A percentile compares a stretch with the other conserved stretches of the same genome.
These are phyloP conservation scores for Eurois occulta DNA, from an alignment of 2,888 invertebrate genomes.

Conservation along the genomic window DNA sequence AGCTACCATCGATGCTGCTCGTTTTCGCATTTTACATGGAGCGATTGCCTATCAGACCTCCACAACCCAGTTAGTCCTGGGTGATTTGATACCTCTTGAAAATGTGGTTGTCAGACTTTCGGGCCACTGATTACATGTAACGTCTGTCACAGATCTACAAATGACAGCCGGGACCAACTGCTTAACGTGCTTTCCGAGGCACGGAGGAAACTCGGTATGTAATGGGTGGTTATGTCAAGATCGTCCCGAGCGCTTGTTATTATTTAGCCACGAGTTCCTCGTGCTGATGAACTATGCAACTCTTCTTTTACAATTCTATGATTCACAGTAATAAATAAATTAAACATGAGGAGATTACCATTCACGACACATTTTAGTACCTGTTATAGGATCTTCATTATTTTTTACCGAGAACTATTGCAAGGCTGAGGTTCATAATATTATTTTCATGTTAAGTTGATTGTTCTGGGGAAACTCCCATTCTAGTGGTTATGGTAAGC, in stretches of 20 bases:
- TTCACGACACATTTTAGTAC: not conserved
- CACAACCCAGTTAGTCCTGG: not conserved
- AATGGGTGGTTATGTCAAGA: not conserved
- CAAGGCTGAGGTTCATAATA: not conserved
- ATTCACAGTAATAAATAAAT: not conserved
- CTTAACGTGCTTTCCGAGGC: not conserved
- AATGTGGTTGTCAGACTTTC: not conserved
- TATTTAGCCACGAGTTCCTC: not conserved
- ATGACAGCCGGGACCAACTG: too few species aligned
- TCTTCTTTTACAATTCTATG: not conserved
- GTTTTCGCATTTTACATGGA: not conserved
- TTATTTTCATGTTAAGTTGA: not conserved
- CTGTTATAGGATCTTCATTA: not conserved
- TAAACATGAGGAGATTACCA: not conserved
- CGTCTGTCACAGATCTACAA: too few species aligned
- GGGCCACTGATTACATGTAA: not conserved
- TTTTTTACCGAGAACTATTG: not conserved
- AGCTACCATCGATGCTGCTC: too few species aligned
- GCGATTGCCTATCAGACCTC: not conserved
- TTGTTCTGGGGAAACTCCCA: not conserved
- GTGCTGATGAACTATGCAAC: not conserved
- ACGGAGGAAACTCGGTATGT: not conserved
- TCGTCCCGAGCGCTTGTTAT: not conserved
- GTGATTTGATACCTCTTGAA: not conserved
- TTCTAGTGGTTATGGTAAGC: not conserved